Percentiles rank a stretch among this genome's conserved stretches.
Conservation (phyloP, 2,888 invertebrate species). For the Drosophila subsilvestris region DNA sequence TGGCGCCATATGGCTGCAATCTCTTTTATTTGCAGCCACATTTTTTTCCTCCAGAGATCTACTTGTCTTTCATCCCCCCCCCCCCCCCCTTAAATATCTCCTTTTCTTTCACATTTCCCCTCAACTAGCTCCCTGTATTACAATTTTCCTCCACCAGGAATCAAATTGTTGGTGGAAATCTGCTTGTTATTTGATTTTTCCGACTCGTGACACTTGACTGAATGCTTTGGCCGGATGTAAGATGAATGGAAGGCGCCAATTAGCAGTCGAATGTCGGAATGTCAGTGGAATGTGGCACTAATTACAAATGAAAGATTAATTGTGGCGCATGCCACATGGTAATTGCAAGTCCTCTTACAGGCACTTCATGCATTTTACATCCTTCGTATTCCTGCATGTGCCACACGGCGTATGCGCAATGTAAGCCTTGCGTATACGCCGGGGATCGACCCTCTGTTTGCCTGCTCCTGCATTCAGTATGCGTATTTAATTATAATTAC, state of each 20-base stretch:
- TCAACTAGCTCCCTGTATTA: not conserved
- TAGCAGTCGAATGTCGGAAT: not conserved
- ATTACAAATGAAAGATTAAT: not conserved
- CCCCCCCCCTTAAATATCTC: not conserved
- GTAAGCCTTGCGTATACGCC: slow-evolving; percentile 43
- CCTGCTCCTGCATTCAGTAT: slow-evolving; percentile 45
- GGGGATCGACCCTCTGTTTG: not conserved
- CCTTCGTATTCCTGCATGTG: slow-evolving; percentile 12
- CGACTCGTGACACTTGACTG: not conserved
- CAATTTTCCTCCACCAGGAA: not conserved
- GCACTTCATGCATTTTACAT: slow-evolving; percentile 12
- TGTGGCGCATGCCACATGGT: slow-evolving; percentile 4
- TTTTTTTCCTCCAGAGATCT: not conserved
- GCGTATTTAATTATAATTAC: slow-evolving; percentile 71
- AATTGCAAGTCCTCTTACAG: slow-evolving; percentile 20
- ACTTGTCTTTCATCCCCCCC: not conserved
- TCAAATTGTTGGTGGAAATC: not conserved
- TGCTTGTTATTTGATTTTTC: slow-evolving; percentile 1
- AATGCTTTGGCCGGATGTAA: not conserved
- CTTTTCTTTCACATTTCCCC: not conserved
- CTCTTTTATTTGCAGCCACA: not conserved
- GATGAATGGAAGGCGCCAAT: not conserved
- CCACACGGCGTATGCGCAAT: slow-evolving; percentile 54
- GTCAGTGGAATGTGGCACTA: not conserved
- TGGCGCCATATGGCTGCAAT: not conserved